These are phyloP conservation scores for Zootermopsis nevadensis DNA, from an alignment of 2,888 invertebrate genomes.

Conservation along the genomic window DNA sequence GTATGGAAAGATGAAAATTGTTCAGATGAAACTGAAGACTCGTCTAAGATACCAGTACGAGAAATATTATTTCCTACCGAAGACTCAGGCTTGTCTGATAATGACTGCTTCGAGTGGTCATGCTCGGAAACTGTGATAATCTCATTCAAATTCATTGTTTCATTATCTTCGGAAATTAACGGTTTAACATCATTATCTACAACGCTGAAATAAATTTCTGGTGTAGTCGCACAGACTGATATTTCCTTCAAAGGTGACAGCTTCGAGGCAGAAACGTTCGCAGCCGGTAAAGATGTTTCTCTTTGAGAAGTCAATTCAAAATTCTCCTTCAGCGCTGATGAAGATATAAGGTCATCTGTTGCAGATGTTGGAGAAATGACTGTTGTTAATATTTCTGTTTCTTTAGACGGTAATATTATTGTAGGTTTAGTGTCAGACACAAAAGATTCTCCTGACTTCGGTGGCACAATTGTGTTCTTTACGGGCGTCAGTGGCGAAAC, in stretches of 20 bases:
- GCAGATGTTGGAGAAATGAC: too few species aligned
- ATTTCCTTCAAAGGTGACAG: neutral
- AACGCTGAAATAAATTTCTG: neutral
- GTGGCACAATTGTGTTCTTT: neutral
- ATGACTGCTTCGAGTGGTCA: neutral
- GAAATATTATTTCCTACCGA: neutral
- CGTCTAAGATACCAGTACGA: neutral
- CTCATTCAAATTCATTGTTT: neutral
- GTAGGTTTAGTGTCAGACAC: neutral
- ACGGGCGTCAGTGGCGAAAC: neutral
- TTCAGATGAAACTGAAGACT: neutral
- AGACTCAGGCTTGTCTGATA: too few species aligned
- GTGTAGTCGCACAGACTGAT: neutral
- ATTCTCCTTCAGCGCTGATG: neutral
- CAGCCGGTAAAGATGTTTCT: neutral
- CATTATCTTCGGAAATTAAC: neutral
- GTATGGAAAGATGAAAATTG: conserved; percentile 3
- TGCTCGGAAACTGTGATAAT: neutral
- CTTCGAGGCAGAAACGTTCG: neutral
- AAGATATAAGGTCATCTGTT: too few species aligned
- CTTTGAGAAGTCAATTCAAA: neutral
- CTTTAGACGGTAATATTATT: neutral
- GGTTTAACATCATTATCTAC: neutral
- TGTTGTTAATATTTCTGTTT: too few species aligned
- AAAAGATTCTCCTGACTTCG: neutral